Evolutionary conservation across 2,797 vertebrate genomes (phyloP).

Genomic region (Anisognathus igniventris): DNA sequence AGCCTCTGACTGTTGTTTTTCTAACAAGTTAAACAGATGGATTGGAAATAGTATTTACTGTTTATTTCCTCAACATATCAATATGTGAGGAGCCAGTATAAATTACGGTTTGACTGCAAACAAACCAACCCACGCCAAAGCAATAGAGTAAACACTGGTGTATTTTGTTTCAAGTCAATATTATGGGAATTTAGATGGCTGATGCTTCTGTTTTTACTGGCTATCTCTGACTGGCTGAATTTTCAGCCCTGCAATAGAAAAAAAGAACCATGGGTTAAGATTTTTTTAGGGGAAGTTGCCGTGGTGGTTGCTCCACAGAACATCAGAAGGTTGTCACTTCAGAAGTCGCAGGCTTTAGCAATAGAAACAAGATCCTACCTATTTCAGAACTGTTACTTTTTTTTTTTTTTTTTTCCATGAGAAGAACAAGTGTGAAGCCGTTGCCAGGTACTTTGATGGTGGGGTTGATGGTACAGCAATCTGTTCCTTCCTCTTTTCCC

Average conservation of each 20-base stretch:
- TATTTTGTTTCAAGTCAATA: slow-evolving; percentile 52
- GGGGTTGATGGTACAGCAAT: neutral
- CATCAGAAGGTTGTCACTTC: neutral
- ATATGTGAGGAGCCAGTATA: slow-evolving; percentile 76
- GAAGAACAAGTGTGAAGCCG: slow-evolving; percentile 67
- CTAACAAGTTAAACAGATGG: slow-evolving; percentile 76
- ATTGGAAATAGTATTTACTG: slow-evolving; percentile 78
- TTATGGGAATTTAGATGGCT: slow-evolving; percentile 44
- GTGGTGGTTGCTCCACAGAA: neutral
- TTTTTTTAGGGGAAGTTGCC: neutral
- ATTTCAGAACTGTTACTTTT: slow-evolving; percentile 50
- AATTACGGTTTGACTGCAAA: slow-evolving; percentile 74
- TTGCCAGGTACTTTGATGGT: slow-evolving; percentile 37
- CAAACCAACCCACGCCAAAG: slow-evolving; percentile 68
- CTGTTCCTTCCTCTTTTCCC: neutral
- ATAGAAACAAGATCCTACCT: neutral
- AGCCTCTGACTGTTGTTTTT: slow-evolving; percentile 72
- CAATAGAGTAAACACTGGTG: slow-evolving; percentile 52
- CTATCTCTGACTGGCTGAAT: slow-evolving; percentile 17
- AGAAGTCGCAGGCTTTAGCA: neutral
- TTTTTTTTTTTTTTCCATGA: neutral
- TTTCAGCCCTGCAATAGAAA: slow-evolving; percentile 2
- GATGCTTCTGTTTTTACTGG: slow-evolving; percentile 47
- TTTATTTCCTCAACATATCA: slow-evolving; percentile 78
- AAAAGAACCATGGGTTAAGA: neutral